Evolutionary conservation across 1,140 invertebrate genomes (phyloP).

Genomic region (Patella vulgata): DNA sequence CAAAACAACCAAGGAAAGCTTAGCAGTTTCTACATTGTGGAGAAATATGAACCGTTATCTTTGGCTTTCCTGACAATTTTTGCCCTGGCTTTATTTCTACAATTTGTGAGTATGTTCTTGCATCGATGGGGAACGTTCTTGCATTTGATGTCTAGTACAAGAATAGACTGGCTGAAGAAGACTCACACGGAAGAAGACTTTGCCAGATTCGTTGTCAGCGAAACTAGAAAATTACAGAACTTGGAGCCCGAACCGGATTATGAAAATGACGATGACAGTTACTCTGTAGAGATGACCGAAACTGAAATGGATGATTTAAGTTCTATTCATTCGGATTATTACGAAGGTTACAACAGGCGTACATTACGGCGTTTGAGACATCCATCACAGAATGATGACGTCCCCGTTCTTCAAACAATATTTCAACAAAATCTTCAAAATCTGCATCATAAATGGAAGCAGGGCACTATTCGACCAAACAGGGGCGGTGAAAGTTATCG

Average conservation of each 20-base stretch:
- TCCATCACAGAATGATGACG: slow-evolving; percentile 28
- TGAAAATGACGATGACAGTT: slow-evolving; percentile 39
- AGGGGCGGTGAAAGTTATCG: slow-evolving; percentile 13
- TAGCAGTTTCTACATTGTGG: slow-evolving; percentile 59
- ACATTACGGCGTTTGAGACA: slow-evolving; percentile 8
- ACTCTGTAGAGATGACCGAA: slow-evolving; percentile 1
- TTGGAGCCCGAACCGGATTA: slow-evolving; percentile 55
- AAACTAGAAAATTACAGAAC: slow-evolving; percentile 51
- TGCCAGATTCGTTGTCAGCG: slow-evolving; percentile 54
- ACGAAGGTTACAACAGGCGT: slow-evolving; percentile 1
- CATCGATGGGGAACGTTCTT: slow-evolving; percentile 91
- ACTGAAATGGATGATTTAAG: too few species aligned
- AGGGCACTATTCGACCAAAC: slow-evolving; percentile 36
- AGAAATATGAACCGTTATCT: slow-evolving; percentile 66
- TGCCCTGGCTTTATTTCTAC: slow-evolving; percentile 73
- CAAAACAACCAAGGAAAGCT: slow-evolving; percentile 72
- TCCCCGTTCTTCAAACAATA: slow-evolving; percentile 55
- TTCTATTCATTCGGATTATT: not conserved
- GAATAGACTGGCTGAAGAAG: slow-evolving; percentile 81
- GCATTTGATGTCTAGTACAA: slow-evolving; percentile 96
- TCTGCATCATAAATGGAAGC: slow-evolving; percentile 51
- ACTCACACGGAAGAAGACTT: slow-evolving; percentile 63
- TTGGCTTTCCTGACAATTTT: slow-evolving; percentile 68
- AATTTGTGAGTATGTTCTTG: slow-evolving; percentile 69
- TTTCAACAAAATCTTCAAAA: slow-evolving; percentile 54